phyloP scores from a whole-genome alignment of 2,797 vertebrate species.

The Danionella dracula region DNA sequence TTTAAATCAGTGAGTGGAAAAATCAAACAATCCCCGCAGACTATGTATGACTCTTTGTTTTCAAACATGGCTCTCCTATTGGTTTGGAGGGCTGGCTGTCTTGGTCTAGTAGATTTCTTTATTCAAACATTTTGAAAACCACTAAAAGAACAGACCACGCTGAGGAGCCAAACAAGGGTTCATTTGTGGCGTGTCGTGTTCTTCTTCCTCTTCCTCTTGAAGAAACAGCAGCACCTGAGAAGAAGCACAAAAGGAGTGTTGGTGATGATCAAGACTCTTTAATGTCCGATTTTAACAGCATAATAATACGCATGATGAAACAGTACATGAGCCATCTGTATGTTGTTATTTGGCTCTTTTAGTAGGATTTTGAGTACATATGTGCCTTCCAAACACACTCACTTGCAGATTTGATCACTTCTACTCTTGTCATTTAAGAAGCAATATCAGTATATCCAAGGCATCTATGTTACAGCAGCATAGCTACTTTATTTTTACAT shows the following conservation, averaged over 20 bases:
- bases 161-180: constrained; percentile 52
- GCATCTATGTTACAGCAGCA: too few species aligned
- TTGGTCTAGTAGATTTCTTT: constrained; percentile 45
- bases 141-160: constrained; percentile 49
- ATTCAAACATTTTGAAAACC: constrained; percentile 59
- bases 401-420: too few species aligned
- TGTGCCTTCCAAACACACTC: too few species aligned
- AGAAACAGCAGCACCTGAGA: constrained; percentile 98
- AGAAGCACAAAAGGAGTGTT: constrained; percentile 37
- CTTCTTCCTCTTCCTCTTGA: constrained; percentile 99
- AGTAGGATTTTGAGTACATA: not conserved
- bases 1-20: constrained; percentile 5
- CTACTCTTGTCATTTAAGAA: too few species aligned
- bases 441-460: too few species aligned
- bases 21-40: constrained; percentile 31
- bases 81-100: constrained; percentile 32
- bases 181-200: constrained; percentile 94
- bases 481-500: too few species aligned
- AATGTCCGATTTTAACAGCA: not conserved
- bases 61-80: constrained; percentile 20
- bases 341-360: not conserved
- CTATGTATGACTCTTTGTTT: constrained; percentile 32
- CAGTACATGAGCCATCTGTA: not conserved
- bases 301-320: constrained; percentile 13
- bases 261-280: not conserved